Evolutionary conservation across 2,113 vertebrate genomes (phyloP).

Genomic region (Cyanistes caeruleus): DNA sequence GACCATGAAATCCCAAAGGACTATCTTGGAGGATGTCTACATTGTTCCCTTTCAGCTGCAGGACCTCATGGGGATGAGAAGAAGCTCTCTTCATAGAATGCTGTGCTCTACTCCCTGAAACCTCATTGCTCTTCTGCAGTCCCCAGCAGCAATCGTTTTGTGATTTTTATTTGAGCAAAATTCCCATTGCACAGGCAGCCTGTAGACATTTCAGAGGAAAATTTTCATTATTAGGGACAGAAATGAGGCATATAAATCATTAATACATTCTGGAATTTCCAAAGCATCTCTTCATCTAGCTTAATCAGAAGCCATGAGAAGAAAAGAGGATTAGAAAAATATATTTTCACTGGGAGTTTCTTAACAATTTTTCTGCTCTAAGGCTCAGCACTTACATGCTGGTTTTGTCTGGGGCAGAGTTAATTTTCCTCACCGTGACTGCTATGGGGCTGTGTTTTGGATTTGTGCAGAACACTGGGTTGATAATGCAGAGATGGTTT

Average conservation of each 20-base stretch:
- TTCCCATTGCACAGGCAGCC: background rate
- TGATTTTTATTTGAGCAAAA: background rate
- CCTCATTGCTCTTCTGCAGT: background rate
- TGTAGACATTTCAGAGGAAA: background rate
- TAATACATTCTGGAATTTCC: background rate
- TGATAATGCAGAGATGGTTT: background rate
- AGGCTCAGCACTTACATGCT: background rate
- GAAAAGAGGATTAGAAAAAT: background rate
- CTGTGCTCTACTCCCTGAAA: background rate
- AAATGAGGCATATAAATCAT: background rate
- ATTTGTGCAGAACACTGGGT: background rate
- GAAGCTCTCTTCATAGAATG: background rate
- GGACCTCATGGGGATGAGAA: background rate
- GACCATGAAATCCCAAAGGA: background rate
- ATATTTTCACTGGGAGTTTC: background rate
- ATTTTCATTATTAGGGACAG: background rate
- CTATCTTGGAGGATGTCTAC: background rate
- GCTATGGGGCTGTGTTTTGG: background rate
- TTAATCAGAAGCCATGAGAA: background rate
- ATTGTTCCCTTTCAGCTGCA: background rate
- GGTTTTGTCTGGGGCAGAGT: background rate
- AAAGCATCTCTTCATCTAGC: background rate
- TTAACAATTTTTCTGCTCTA: background rate
- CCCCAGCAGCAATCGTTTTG: background rate
- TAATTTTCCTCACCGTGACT: background rate